phyloP scores from a whole-genome alignment of 35 echinoderm and acorn worm genomes.

The Antedon bifida region DNA sequence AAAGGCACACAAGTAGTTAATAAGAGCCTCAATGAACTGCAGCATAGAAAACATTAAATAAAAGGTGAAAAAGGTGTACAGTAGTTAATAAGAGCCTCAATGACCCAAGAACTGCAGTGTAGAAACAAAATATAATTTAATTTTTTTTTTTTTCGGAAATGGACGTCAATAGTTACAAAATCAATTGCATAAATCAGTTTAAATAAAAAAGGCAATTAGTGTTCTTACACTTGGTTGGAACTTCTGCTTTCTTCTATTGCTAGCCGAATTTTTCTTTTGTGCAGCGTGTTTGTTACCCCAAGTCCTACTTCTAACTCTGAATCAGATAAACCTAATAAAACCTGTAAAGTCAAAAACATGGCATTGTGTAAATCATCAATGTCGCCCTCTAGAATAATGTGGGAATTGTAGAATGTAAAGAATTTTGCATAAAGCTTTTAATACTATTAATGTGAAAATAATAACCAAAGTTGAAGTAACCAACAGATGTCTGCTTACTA shows the following conservation, averaged over 20 bases:
- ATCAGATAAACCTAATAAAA: constrained; percentile 78
- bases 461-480: not conserved
- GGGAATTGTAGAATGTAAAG: not conserved
- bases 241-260: constrained; percentile 77
- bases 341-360: constrained; percentile 19
- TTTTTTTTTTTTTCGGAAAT: no score
- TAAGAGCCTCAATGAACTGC: no score
- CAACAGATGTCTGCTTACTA: no score
- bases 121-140: no score
- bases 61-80: no score
- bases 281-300: constrained; percentile 70
- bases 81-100: no score
- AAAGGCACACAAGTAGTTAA: no score
- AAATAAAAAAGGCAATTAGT: no score
- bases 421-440: not conserved
- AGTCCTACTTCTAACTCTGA: constrained; percentile 69
- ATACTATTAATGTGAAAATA: not conserved
- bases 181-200: no score
- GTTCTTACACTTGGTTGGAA: constrained; percentile 46
- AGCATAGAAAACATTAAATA: no score
- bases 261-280: constrained; percentile 80
- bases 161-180: no score
- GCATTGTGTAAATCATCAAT: not conserved
- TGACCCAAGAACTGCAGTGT: no score
- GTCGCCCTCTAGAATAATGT: not conserved